These are phyloP conservation scores for Chouioia cunea DNA, from an alignment of 2,888 invertebrate genomes.

Conservation along the genomic window DNA sequence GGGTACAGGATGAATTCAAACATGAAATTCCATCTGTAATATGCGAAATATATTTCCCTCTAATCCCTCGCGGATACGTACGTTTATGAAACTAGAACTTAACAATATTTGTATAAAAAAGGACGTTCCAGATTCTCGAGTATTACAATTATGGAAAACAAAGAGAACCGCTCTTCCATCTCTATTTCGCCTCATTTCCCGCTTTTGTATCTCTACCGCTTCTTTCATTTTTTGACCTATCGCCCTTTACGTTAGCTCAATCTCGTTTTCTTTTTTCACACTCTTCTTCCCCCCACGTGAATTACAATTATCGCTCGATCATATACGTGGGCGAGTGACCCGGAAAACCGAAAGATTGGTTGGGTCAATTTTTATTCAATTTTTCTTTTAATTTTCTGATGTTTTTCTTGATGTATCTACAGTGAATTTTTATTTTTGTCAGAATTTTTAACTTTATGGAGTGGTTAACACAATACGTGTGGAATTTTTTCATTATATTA, in stretches of 20 bases:
- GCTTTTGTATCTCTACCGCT: constrained; percentile 1
- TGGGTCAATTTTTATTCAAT: constrained; percentile 19
- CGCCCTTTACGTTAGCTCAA: constrained; percentile 23
- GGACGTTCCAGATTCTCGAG: constrained; percentile 41
- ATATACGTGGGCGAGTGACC: constrained; percentile 28
- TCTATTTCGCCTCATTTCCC: constrained; percentile 41
- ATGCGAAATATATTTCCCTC: no score
- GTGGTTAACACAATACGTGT: no score
- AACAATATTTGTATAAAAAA: neutral
- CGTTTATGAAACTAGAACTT: no score
- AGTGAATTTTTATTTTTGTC: no score
- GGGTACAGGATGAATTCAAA: no score
- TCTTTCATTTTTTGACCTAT: constrained; percentile 39
- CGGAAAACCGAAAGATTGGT: neutral
- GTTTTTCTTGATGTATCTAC: neutral
- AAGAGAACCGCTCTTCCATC: constrained; percentile 30
- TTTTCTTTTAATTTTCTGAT: constrained; percentile 5
- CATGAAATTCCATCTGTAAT: no score
- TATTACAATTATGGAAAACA: constrained; percentile 47
- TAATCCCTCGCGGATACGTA: no score
- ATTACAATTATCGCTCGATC: constrained; percentile 30
- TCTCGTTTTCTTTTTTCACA: neutral
- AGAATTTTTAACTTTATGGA: no score
- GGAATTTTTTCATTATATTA: no score
- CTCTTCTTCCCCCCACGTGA: neutral